These are phyloP conservation scores for Cepaea hortensis DNA, from an alignment of 2,888 invertebrate genomes.

Conservation along the genomic window DNA sequence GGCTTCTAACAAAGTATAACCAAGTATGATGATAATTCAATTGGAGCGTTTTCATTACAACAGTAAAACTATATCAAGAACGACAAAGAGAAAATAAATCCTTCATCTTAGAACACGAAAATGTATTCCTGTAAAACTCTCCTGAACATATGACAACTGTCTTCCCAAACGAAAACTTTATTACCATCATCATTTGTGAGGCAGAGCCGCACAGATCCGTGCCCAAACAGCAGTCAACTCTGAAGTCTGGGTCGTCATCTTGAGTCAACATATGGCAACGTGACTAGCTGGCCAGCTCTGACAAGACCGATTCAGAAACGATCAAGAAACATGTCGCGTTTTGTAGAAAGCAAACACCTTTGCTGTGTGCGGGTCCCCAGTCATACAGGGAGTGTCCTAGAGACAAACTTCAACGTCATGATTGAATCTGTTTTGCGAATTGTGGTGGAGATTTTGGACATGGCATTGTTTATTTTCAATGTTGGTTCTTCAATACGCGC, in stretches of 20 bases:
- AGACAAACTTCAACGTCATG: slow-evolving; percentile 27
- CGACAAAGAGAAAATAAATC: too few species aligned
- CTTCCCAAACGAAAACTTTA: too few species aligned
- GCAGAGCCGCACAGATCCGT: neutral
- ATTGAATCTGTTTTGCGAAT: slow-evolving; percentile 44
- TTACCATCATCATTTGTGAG: too few species aligned
- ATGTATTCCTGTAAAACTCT: too few species aligned
- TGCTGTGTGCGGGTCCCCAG: neutral
- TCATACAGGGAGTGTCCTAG: slow-evolving; percentile 19
- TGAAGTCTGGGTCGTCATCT: neutral
- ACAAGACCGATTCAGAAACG: slow-evolving; percentile 30
- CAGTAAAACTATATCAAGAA: too few species aligned
- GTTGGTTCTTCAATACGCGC: slow-evolving; percentile 41
- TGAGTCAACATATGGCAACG: slow-evolving; percentile 41
- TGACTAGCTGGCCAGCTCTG: slow-evolving; percentile 40
- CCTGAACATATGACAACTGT: too few species aligned
- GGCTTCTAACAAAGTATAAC: too few species aligned
- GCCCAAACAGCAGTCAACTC: slow-evolving; percentile 12
- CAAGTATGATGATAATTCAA: too few species aligned
- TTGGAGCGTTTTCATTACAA: too few species aligned
- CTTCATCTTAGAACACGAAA: too few species aligned
- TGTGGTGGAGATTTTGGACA: slow-evolving; percentile 37
- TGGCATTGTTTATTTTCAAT: slow-evolving; percentile 36
- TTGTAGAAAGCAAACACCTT: slow-evolving; percentile 44
- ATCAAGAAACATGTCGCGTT: slow-evolving; percentile 47